Evolutionary conservation across 1,140 invertebrate species (phyloP), one percentile per base, ranked within the genome.

Genomic region (Subanguina moxae): DNA sequence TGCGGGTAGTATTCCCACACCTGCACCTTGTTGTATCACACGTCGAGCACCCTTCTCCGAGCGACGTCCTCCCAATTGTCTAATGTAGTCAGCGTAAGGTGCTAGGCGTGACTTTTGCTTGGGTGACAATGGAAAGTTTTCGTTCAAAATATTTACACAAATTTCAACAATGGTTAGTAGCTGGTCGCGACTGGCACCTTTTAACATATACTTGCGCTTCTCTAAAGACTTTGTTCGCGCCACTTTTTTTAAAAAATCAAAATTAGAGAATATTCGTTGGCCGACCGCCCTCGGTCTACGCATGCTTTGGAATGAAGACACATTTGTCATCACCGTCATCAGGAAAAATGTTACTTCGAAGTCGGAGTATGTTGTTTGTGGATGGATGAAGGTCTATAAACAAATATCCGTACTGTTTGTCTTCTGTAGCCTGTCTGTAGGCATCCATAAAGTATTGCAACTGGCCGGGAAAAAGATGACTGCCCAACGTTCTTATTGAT

Each of bases 301-400:
- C 48, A 52, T 52, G 3, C 17, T 52, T 38, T 5, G 32, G 32
- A 3, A 5, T 3, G 11, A 38, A 38, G 32, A 38, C 32, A 38
- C 3, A 27, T 15, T 43, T 56, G 32, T 1, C 38, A 23, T n/a
- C n/a, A n/a, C 21, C n/a, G 45, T 65, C 63, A 23, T 13, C 57
- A 27, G 42, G 21, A 66, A 67, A 67, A 19, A 67, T 67, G 48
- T 67, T 66, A 13, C n/a, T 67, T 38, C 66, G 15, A 1, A 67
- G 17, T 15, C 62, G 1, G 5, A 67, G 45, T 21, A 17, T 0
- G 13, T 64, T 17, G 0, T 62, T 43, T 3, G 62, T 46, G 11
- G 62, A 38, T 13, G 66, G 23, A 19, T 67, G 66, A 0, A 67
- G 21, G n/a, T 67, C 66, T 25, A 67, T 68, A n/a, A 67, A 43